A percentile compares a stretch with the other conserved stretches of the same genome.
Evolutionary conservation across 2,113 vertebrate species (phyloP).

Genomic region (Corythaixoides concolor): DNA sequence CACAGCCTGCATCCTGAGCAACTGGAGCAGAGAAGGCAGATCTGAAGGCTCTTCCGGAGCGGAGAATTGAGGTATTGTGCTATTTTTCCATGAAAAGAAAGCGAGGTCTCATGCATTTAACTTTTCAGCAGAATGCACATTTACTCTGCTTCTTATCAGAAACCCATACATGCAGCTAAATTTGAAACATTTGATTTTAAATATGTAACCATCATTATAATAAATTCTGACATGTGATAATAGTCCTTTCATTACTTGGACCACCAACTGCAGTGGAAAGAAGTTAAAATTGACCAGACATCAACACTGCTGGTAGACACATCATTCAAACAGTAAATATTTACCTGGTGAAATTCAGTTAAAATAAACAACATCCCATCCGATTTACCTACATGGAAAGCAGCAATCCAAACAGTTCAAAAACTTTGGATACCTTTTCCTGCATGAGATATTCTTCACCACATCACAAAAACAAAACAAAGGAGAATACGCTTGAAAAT

Average conservation of each 20-base stretch:
- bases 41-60: slow-evolving; percentile 5
- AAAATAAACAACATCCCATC: background rate
- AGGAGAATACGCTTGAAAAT: background rate
- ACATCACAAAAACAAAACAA: background rate
- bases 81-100: background rate
- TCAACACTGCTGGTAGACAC: background rate
- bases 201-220: background rate
- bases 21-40: slow-evolving; percentile 8
- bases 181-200: background rate
- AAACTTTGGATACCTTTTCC: background rate
- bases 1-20: slow-evolving; percentile 9
- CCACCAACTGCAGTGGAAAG: background rate
- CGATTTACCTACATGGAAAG: background rate
- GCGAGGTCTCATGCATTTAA: background rate
- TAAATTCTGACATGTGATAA: background rate
- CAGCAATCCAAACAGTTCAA: background rate
- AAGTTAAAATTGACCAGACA: background rate
- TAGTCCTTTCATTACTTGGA: background rate
- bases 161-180: background rate
- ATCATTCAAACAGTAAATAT: background rate
- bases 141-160: background rate
- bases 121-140: background rate
- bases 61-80: background rate
- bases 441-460: background rate
- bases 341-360: background rate